phyloP scores from a whole-genome alignment of 2,797 vertebrate genomes.

The Esox masquinongy region DNA sequence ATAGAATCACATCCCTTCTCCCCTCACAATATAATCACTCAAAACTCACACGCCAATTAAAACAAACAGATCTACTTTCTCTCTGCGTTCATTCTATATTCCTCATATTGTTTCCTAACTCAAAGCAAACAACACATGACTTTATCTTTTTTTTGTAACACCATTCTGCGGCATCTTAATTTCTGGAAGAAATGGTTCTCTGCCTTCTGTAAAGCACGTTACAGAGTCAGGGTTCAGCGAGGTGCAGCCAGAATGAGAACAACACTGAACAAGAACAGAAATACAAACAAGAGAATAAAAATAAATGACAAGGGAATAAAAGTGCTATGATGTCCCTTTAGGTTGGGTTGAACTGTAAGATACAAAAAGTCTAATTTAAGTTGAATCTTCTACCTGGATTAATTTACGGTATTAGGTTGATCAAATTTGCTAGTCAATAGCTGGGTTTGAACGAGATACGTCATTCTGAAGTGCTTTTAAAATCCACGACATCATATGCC shows the following conservation, averaged over 20 bases:
- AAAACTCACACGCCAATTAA: conserved; percentile 32
- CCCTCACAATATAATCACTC: conserved; percentile 11
- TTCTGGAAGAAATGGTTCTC: conserved; percentile 9
- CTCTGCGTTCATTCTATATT: conserved; percentile 37
- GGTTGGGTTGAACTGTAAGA: conserved; percentile 38
- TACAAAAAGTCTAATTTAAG: background rate
- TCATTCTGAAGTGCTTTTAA: background rate
- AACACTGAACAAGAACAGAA: conserved; percentile 48
- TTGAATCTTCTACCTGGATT: background rate
- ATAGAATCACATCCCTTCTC: conserved; percentile 30
- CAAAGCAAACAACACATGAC: background rate
- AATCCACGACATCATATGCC: background rate
- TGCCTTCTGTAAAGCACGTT: conserved; percentile 39
- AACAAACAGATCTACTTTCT: conserved; percentile 38
- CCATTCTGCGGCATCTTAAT: conserved; percentile 38
- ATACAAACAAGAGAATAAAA: conserved; percentile 41
- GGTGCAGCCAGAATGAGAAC: conserved; percentile 8
- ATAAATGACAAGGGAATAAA: conserved; percentile 58
- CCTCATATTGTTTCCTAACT: conserved; percentile 11
- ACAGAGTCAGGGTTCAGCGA: conserved; percentile 27
- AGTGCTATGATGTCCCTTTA: conserved; percentile 66
- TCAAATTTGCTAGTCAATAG: background rate
- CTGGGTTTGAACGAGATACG: background rate
- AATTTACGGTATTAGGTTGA: background rate
- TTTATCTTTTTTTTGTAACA: conserved; percentile 47